Conservation (phyloP, 2,113 vertebrate species). For the Bujurquina vittata region DNA sequence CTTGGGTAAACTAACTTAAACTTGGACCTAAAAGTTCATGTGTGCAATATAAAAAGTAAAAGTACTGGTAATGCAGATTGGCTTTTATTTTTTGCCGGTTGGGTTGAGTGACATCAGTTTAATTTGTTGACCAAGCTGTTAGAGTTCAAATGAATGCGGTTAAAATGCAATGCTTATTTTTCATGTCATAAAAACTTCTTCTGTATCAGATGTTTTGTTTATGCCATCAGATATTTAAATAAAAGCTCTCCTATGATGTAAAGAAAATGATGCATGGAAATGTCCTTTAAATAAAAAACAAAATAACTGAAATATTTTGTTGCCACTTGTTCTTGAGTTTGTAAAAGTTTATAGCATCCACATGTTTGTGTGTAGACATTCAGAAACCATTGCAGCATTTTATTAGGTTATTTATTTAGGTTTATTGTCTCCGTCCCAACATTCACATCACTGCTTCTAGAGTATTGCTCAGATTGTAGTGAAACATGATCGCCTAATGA, state of each 20-base stretch:
- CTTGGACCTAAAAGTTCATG: background rate
- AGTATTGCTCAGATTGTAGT: background rate
- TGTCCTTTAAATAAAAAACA: conserved; percentile 12
- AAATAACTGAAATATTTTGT: background rate
- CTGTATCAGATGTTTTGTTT: background rate
- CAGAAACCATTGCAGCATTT: background rate
- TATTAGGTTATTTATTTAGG: too few species aligned
- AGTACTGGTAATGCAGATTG: background rate
- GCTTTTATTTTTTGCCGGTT: background rate
- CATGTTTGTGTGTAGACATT: background rate
- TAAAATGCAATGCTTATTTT: background rate
- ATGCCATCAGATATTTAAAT: background rate
- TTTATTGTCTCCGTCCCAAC: too few species aligned
- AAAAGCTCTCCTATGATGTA: background rate
- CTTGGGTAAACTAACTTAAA: background rate
- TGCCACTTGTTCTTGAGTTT: background rate
- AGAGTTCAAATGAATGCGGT: background rate
- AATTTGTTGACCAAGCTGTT: background rate
- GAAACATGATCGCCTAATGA: too few species aligned
- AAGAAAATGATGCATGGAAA: background rate
- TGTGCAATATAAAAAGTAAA: background rate
- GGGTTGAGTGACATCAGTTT: too few species aligned
- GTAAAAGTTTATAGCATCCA: background rate
- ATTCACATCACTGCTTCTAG: too few species aligned
- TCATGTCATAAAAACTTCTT: background rate